phyloP scores from a whole-genome alignment of 2,113 vertebrate genomes.

The Microcebus ravelobensis region DNA sequence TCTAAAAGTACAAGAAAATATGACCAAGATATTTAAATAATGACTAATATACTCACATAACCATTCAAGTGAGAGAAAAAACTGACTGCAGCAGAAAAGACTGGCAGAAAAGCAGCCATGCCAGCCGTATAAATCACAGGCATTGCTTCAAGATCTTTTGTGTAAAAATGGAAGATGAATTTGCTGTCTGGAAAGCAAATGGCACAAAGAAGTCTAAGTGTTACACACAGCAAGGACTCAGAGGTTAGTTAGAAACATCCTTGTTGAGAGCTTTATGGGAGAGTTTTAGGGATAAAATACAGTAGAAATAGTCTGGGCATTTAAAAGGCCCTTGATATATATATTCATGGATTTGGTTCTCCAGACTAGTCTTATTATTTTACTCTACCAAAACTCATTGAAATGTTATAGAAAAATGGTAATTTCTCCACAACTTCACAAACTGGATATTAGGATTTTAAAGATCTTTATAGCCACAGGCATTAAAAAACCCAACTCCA shows the following conservation, averaged over 20 bases:
- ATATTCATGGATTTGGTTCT: not conserved
- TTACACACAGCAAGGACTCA: not conserved
- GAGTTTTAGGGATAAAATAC: not conserved
- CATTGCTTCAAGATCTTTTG: not conserved
- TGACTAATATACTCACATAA: slow-evolving; percentile 45
- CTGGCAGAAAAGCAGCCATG: not conserved
- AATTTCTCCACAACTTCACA: not conserved
- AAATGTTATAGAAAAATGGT: not conserved
- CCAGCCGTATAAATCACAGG: slow-evolving; percentile 8
- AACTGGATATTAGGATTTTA: not conserved
- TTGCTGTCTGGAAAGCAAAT: slow-evolving; percentile 1
- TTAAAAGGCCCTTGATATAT: not conserved
- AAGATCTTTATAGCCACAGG: not conserved
- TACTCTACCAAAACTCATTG: not conserved
- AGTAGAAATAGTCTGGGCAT: not conserved
- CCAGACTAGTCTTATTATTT: not conserved
- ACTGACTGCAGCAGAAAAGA: not conserved
- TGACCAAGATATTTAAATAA: slow-evolving; percentile 59
- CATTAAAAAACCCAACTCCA: not conserved
- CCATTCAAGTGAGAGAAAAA: slow-evolving; percentile 41
- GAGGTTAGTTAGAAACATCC: not conserved
- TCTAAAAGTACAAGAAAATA: slow-evolving; percentile 42
- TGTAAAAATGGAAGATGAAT: not conserved
- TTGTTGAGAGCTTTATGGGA: not conserved
- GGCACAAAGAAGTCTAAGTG: not conserved